Evolutionary conservation across 2,888 invertebrate genomes (phyloP).

Genomic region (Elegia similella): DNA sequence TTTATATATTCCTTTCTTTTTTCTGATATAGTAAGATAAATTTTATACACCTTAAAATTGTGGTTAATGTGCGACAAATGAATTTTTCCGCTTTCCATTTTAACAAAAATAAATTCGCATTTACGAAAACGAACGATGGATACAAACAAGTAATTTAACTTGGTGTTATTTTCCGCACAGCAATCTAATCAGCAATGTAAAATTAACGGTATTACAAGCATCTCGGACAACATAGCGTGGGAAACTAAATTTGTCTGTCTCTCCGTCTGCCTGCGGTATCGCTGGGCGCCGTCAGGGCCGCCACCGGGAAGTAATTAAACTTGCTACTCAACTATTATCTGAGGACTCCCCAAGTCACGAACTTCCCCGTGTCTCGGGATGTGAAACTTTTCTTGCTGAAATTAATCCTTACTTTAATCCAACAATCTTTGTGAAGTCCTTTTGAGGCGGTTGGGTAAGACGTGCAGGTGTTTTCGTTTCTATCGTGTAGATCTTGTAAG

Average conservation of each 20-base stretch:
- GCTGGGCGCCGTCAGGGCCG: constrained; percentile 35
- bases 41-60: too few relatives aligned
- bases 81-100: too few relatives aligned
- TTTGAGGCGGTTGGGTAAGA: constrained; percentile 26
- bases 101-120: too few relatives aligned
- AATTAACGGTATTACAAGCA: neutral
- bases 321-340: constrained; percentile 74
- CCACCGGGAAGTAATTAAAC: constrained; percentile 74
- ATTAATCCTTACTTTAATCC: constrained; percentile 58
- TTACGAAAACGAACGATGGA: too few relatives aligned
- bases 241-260: constrained; percentile 20
- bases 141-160: too few relatives aligned
- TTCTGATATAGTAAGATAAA: too few relatives aligned
- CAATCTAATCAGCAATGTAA: neutral
- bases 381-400: constrained; percentile 63
- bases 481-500: neutral
- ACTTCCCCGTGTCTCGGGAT: constrained; percentile 60
- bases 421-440: constrained; percentile 54
- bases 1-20: too few relatives aligned
- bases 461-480: constrained; percentile 1
- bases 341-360: constrained; percentile 58
- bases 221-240: constrained; percentile 1
- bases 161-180: neutral
- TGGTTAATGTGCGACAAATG: too few relatives aligned
- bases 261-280: constrained; percentile 27